phyloP scores from a whole-genome alignment of 2,797 vertebrate species.

The Sebastes itinus region DNA sequence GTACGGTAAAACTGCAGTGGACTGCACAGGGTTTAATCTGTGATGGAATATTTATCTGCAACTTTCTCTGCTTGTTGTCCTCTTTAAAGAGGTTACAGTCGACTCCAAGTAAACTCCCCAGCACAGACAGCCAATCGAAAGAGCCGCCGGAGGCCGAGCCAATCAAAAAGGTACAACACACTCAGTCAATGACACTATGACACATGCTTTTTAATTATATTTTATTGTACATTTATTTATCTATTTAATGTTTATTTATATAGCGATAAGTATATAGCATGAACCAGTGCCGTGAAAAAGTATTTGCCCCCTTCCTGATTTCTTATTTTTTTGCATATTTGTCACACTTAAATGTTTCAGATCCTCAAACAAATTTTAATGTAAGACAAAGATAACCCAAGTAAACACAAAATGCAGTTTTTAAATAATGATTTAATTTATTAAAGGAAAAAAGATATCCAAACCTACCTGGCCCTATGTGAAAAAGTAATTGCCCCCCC shows the following conservation, averaged over 20 bases:
- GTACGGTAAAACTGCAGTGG: conserved; percentile 51
- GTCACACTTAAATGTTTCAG: too few species aligned
- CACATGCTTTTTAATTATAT: neutral
- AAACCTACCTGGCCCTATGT: too few species aligned
- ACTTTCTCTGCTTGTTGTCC: neutral
- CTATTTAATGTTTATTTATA: neutral
- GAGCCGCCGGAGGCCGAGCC: conserved; percentile 65
- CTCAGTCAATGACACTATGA: too few species aligned
- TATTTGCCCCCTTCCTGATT: too few species aligned
- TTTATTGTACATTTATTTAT: neutral
- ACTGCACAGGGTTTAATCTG: neutral
- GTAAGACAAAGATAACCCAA: too few species aligned
- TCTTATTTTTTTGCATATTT: too few species aligned
- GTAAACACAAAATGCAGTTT: too few species aligned
- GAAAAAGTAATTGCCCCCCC: too few species aligned
- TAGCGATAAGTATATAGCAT: neutral
- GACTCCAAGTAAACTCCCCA: conserved; percentile 82
- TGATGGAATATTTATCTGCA: neutral
- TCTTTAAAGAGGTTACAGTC: conserved; percentile 84
- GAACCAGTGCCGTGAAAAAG: neutral
- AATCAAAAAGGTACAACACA: conserved; percentile 81
- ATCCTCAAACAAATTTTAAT: too few species aligned
- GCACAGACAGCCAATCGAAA: conserved; percentile 76
- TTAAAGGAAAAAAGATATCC: too few species aligned
- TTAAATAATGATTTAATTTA: too few species aligned